Evolutionary conservation across 2,797 vertebrate genomes (phyloP).

Genomic region (Anableps anableps): DNA sequence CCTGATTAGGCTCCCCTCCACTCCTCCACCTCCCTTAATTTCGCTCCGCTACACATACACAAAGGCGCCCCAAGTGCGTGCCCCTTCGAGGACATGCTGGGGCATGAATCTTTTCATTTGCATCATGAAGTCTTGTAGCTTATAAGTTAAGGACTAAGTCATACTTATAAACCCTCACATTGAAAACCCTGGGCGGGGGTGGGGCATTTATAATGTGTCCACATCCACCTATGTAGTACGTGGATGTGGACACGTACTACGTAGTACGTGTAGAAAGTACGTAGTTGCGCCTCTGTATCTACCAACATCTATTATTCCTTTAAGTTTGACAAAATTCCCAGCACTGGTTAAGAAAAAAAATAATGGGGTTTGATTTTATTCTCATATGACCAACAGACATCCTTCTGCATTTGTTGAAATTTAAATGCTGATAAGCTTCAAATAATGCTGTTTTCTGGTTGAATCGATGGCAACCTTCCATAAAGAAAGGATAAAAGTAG

Average conservation of each 20-base stretch:
- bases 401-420: not conserved
- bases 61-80: not conserved
- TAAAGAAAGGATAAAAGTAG: not conserved
- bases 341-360: not conserved
- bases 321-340: not conserved
- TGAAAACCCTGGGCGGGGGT: not conserved
- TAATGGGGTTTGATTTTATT: not conserved
- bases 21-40: too few relatives aligned
- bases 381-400: not conserved
- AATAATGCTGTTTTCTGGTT: not conserved
- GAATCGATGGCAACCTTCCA: not conserved
- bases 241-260: too few relatives aligned
- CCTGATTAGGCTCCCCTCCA: too few relatives aligned
- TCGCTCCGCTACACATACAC: too few relatives aligned
- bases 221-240: too few relatives aligned
- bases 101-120: not conserved
- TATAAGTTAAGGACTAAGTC: too few relatives aligned
- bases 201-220: not conserved
- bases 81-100: not conserved
- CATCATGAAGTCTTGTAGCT: too few relatives aligned
- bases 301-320: not conserved
- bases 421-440: not conserved
- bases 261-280: too few relatives aligned
- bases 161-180: not conserved
- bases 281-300: not conserved